Evolutionary conservation across 2,113 vertebrate genomes (phyloP).

Genomic region (Genyomyrus donnyi): DNA sequence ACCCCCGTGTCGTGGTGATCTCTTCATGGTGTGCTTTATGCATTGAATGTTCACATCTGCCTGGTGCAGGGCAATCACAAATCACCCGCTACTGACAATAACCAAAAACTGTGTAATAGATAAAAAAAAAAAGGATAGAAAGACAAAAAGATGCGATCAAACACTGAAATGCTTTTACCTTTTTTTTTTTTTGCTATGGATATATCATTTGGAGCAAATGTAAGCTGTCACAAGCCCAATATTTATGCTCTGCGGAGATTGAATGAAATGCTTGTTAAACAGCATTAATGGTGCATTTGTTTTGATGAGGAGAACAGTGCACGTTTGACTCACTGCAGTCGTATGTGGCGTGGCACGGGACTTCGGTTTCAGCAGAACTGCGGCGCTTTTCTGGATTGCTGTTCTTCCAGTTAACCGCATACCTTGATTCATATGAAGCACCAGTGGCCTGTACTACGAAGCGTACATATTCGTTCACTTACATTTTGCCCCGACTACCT

Average conservation of each 20-base stretch:
- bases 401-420: conserved; percentile 55
- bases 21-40: background rate
- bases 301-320: background rate
- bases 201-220: background rate
- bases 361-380: conserved; percentile 20
- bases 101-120: background rate
- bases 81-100: background rate
- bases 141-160: background rate
- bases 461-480: too few species aligned
- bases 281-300: background rate
- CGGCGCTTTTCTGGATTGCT: conserved; percentile 50
- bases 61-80: background rate
- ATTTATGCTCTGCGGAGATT: background rate
- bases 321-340: background rate
- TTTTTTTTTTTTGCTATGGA: background rate
- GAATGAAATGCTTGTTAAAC: background rate
- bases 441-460: too few species aligned
- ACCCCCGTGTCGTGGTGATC: background rate
- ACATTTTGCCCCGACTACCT: too few species aligned
- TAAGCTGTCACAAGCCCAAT: background rate
- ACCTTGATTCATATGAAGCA: conserved; percentile 41
- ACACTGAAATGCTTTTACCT: background rate
- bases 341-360: background rate
- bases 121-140: background rate
- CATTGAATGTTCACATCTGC: background rate